A percentile compares a stretch with the other conserved stretches of the same genome.
These are phyloP conservation scores for Trematocara caparti DNA, from an alignment of 2,797 vertebrate species.

Conservation along the genomic window DNA sequence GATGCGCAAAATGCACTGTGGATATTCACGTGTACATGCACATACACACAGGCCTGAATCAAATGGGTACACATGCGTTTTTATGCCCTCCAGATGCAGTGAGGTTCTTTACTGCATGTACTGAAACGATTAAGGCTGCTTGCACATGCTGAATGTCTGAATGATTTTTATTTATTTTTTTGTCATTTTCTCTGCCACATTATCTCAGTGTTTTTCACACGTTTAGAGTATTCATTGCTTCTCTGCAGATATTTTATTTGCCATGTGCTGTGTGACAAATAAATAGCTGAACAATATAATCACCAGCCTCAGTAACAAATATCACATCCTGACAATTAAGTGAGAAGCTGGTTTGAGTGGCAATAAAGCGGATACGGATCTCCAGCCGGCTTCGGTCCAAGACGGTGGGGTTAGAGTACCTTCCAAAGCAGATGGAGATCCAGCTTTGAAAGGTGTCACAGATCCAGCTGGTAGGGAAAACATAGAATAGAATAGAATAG, in stretches of 20 bases:
- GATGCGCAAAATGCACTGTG: slow-evolving; percentile 25
- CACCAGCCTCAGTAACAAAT: neutral
- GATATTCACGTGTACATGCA: neutral
- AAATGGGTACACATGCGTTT: slow-evolving; percentile 1
- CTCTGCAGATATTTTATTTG: neutral
- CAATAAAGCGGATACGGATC: neutral
- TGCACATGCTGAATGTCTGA: neutral
- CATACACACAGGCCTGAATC: slow-evolving; percentile 8
- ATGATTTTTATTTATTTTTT: neutral
- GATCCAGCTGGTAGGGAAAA: neutral
- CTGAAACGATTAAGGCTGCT: neutral
- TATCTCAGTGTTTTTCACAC: neutral
- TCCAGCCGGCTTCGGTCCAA: neutral
- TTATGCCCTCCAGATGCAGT: neutral
- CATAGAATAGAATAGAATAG: too few species aligned
- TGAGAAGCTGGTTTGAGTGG: neutral
- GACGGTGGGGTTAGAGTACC: neutral
- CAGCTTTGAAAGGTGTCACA: neutral
- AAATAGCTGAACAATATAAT: neutral
- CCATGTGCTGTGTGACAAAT: neutral
- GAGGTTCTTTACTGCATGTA: neutral
- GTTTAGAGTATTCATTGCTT: neutral
- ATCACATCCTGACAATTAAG: neutral
- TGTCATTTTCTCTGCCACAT: neutral
- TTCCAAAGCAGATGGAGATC: neutral